Evolutionary conservation across 2,888 invertebrate species (phyloP).

Genomic region (Limnephilus auricula): DNA sequence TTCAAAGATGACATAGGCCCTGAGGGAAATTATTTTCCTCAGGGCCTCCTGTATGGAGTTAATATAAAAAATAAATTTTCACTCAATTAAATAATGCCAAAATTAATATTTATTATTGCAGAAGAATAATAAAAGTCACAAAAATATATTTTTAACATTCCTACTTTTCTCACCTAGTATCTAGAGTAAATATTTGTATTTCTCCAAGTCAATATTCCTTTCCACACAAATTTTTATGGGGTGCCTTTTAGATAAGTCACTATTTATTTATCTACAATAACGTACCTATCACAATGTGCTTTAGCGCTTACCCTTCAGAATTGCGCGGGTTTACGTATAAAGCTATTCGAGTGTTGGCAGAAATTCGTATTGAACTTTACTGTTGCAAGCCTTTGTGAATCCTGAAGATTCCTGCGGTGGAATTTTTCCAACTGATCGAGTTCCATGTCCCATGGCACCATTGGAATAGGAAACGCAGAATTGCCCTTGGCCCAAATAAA

Average conservation of each 20-base stretch:
- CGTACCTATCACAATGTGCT: background rate
- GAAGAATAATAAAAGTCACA: too few relatives aligned
- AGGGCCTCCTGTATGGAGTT: too few relatives aligned
- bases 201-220: background rate
- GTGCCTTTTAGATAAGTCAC: background rate
- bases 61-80: too few relatives aligned
- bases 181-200: too few relatives aligned
- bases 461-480: background rate
- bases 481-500: background rate
- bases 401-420: background rate
- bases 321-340: background rate
- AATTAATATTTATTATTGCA: too few relatives aligned
- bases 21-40: too few relatives aligned
- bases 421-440: background rate
- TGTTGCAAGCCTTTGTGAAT: background rate
- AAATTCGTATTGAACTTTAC: constrained; percentile 2
- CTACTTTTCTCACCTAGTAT: too few relatives aligned
- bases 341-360: background rate
- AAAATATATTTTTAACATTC: too few relatives aligned
- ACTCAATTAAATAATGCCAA: too few relatives aligned
- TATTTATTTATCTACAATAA: background rate
- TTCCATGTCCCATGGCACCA: background rate
- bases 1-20: too few relatives aligned
- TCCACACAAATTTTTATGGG: background rate
- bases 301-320: background rate